A percentile compares a stretch with the other conserved stretches of the same genome.
Conservation (phyloP, 2,797 vertebrate species). For the Acipenser ruthenus region DNA sequence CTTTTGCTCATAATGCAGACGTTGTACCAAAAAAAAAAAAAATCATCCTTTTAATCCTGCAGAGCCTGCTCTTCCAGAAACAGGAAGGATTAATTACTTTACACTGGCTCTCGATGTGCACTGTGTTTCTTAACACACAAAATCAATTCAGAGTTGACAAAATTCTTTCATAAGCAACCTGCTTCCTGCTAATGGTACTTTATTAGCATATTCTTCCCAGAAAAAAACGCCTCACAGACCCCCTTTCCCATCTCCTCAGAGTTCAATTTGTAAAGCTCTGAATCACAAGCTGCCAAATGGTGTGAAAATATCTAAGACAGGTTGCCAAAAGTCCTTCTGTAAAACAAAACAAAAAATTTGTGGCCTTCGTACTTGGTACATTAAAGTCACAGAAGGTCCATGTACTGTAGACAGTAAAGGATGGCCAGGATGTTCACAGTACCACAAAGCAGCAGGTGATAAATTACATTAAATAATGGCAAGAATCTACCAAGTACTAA, state of each 20-base stretch:
- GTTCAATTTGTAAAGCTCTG: too few relatives aligned
- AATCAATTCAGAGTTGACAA: slow-evolving; percentile 82
- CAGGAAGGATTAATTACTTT: slow-evolving; percentile 75
- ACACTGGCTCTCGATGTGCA: slow-evolving; percentile 55
- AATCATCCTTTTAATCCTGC: slow-evolving; percentile 64
- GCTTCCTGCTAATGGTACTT: slow-evolving; percentile 40
- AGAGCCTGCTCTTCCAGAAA: slow-evolving; percentile 49
- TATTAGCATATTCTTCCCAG: slow-evolving; percentile 77
- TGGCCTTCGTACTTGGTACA: too few relatives aligned
- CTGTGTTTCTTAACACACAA: slow-evolving; percentile 67
- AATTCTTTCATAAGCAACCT: slow-evolving; percentile 54
- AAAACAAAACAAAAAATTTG: too few relatives aligned
- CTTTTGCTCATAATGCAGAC: slow-evolving; percentile 59
- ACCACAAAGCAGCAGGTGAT: too few relatives aligned
- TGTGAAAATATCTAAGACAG: too few relatives aligned
- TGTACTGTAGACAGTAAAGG: too few relatives aligned
- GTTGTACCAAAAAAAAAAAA: slow-evolving; percentile 45
- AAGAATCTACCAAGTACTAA: slow-evolving; percentile 34
- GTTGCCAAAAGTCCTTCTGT: too few relatives aligned
- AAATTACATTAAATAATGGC: too few relatives aligned
- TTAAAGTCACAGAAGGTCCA: too few relatives aligned
- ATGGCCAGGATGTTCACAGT: too few relatives aligned
- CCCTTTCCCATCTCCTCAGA: slow-evolving; percentile 30
- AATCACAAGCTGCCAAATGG: too few relatives aligned
- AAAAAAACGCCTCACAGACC: slow-evolving; percentile 50